Percentiles rank a stretch among this genome's conserved stretches.
Conservation (phyloP, 2,888 invertebrate species). For the Achlya flavicornis region DNA sequence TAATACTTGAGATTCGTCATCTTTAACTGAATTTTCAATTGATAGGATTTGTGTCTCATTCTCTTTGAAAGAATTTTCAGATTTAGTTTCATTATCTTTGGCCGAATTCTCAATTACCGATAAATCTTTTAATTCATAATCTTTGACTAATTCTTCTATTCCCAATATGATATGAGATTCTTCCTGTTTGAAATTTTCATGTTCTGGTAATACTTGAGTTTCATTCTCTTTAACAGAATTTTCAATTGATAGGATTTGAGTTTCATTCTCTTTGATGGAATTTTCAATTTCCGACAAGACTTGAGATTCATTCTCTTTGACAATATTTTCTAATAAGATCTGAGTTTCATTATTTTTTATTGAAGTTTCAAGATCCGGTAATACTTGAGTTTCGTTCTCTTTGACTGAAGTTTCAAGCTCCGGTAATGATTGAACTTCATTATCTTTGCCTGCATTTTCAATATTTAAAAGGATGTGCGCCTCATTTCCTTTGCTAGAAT, state of each 20-base stretch:
- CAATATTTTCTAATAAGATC: constrained; percentile 32
- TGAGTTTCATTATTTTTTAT: not conserved
- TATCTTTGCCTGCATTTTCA: not conserved
- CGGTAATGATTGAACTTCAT: not conserved
- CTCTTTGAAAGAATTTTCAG: not conserved
- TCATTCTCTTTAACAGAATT: not conserved
- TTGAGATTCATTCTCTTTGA: not conserved
- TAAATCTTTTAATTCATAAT: not conserved
- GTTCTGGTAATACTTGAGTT: not conserved
- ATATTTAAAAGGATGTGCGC: not conserved
- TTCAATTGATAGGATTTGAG: not conserved
- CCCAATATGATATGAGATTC: not conserved
- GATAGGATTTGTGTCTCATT: not conserved
- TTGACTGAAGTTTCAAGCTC: not conserved
- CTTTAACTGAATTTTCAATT: not conserved
- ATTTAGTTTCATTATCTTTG: not conserved
- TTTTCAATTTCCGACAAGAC: not conserved
- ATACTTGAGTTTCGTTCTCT: not conserved
- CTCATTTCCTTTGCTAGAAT: not conserved
- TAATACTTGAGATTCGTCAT: not conserved
- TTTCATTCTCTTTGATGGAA: not conserved
- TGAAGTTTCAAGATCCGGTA: not conserved
- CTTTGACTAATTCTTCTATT: not conserved
- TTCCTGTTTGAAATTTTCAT: not conserved
- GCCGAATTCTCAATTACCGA: constrained; percentile 33